A percentile compares a stretch with the other conserved stretches of the same genome.
These are phyloP conservation scores for Penelope pileata DNA, from an alignment of 2,113 vertebrate genomes.

Conservation along the genomic window DNA sequence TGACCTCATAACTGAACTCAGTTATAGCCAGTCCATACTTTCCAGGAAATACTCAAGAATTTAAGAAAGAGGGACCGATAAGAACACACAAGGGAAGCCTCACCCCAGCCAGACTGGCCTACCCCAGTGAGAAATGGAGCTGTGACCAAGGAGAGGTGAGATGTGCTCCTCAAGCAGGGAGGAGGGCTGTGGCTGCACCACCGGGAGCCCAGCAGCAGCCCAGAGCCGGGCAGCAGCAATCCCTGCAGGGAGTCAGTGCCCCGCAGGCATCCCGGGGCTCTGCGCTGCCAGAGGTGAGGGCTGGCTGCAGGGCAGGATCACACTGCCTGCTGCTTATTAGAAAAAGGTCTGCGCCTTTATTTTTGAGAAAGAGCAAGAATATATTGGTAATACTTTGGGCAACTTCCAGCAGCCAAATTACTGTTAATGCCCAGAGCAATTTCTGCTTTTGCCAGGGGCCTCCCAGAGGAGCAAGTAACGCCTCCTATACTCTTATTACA, in stretches of 20 bases:
- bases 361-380: conserved; percentile 26
- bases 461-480: conserved; percentile 20
- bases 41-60: background rate
- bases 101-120: background rate
- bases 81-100: background rate
- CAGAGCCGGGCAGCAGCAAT: background rate
- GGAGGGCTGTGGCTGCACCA: conserved; percentile 11
- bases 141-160: background rate
- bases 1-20: too few species aligned
- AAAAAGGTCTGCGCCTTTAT: background rate
- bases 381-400: conserved; percentile 7
- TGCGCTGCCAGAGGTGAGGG: conserved; percentile 13
- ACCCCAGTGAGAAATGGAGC: background rate
- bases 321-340: background rate
- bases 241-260: conserved; percentile 26
- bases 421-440: background rate
- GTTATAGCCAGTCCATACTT: background rate
- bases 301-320: conserved; percentile 13
- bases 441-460: background rate
- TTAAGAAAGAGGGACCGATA: background rate
- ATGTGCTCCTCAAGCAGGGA: background rate
- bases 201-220: conserved; percentile 5
- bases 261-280: background rate
- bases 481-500: background rate
- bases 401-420: conserved; percentile 56